Conservation (phyloP, 2,888 invertebrate genomes). For the Drymonia ruficornis region DNA sequence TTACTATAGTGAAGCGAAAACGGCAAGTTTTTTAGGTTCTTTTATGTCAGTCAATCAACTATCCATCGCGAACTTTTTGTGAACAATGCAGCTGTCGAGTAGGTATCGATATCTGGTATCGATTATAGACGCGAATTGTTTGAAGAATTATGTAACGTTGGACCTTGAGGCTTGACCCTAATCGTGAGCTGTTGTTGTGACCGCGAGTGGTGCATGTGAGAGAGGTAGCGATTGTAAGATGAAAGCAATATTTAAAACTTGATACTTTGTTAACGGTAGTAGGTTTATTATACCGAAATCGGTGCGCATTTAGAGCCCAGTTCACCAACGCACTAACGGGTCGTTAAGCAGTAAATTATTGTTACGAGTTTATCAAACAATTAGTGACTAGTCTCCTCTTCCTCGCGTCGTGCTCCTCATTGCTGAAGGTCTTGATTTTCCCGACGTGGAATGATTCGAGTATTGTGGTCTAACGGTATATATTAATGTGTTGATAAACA, state of each 20-base stretch:
- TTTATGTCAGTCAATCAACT: constrained; percentile 27
- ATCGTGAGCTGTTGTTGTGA: constrained; percentile 67
- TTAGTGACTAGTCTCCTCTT: too few relatives aligned
- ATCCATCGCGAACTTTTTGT: constrained; percentile 27
- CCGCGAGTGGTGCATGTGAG: constrained; percentile 55
- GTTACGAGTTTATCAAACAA: too few relatives aligned
- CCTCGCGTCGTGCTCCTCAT: too few relatives aligned
- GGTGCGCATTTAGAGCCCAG: too few relatives aligned
- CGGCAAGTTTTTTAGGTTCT: constrained; percentile 31
- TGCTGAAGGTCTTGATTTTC: too few relatives aligned
- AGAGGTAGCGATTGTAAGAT: constrained; percentile 46
- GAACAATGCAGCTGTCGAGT: constrained; percentile 34
- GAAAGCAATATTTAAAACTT: background rate
- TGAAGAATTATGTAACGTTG: constrained; percentile 70
- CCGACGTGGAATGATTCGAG: too few relatives aligned
- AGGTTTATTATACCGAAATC: too few relatives aligned
- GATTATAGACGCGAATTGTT: constrained; percentile 66
- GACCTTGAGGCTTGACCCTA: constrained; percentile 82
- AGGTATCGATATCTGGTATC: constrained; percentile 50
- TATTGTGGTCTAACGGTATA: too few relatives aligned
- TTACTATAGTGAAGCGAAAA: constrained; percentile 18
- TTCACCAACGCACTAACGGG: too few relatives aligned
- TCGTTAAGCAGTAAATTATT: too few relatives aligned
- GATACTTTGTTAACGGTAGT: too few relatives aligned
- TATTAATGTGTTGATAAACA: too few relatives aligned